phyloP scores from a whole-genome alignment of 2,113 vertebrate genomes.

The Cephalopterus ornatus region DNA sequence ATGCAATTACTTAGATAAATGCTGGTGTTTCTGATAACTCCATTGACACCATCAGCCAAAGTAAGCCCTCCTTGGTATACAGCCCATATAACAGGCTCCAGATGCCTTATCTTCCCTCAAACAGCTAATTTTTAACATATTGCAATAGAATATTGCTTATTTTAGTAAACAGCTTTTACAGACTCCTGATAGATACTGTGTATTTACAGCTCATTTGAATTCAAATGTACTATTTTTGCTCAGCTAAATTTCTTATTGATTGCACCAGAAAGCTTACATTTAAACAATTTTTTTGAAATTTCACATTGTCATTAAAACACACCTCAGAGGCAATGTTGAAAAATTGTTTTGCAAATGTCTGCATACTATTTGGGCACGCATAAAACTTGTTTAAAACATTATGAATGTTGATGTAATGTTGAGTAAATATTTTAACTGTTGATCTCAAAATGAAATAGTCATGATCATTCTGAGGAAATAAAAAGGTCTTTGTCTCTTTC shows the following conservation, averaged over 20 bases:
- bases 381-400: conserved; percentile 9
- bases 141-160: conserved; percentile 19
- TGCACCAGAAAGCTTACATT: neutral
- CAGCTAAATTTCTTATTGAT: conserved; percentile 20
- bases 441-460: neutral
- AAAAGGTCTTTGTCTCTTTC: neutral
- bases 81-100: neutral
- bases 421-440: conserved; percentile 1
- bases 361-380: neutral
- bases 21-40: conserved; percentile 41
- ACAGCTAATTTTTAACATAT: conserved; percentile 27
- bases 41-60: conserved; percentile 19
- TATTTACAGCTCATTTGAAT: conserved; percentile 38
- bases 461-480: neutral
- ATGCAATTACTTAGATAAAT: conserved; percentile 64
- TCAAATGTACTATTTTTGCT: conserved; percentile 21
- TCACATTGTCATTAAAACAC: conserved; percentile 22
- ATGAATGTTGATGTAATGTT: neutral
- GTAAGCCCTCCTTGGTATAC: neutral
- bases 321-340: conserved; percentile 12
- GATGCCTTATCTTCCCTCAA: neutral
- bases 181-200: neutral
- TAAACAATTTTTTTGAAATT: neutral
- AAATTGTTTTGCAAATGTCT: conserved; percentile 7
- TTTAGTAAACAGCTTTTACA: neutral